Evolutionary conservation across 37 sponge, comb jelly and placozoan species (phyloP), one percentile per base, ranked within the genome.

Genomic region (Halichondria panicea): DNA sequence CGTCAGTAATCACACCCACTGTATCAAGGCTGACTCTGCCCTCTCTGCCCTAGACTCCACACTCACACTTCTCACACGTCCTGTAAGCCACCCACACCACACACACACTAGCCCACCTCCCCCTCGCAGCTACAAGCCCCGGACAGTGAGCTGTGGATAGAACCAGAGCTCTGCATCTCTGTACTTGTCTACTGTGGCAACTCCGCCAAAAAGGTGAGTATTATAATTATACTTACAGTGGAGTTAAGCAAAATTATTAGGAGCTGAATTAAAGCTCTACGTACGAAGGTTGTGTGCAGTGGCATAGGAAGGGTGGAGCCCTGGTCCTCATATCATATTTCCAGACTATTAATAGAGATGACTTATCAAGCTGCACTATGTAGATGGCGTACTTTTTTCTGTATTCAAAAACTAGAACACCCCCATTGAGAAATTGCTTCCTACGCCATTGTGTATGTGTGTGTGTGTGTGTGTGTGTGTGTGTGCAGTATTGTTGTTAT

Each of bases 101-200:
- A n/a, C n/a, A n/a, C n/a, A n/a, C n/a, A n/a, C n/a, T n/a, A n/a
- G n/a, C n/a, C n/a, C n/a, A 58, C n/a, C 7, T 11, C n/a, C 6
- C 15, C n/a, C 15, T 22, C 15, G 6, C 46, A 85, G 86, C 65
- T 83, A 43, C 25, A 36, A 6, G 73, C 68, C 3, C 74, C 78
- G 4, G 84, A 55, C 8, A 66, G 65, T 22, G 34, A 27, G 1
- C 59, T 42, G 46, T 2, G 25, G 25, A 32, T 79, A 30, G 63
- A 79, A 40, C 91, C 91, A 19, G 48, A 56, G 13, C 59, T 90
- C 19, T 81, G 72, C 44, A 72, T 90, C 27, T 81, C 91, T 57
- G 86, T 90, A 13, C 66, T 90, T 24, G 91, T 72, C 42, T 84
- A 75, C 56, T 74, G 66, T 60, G 82, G 78, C 9, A 24, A 24